phyloP scores from a whole-genome alignment of 1,140 invertebrate genomes.

The Nomia melanderi region DNA sequence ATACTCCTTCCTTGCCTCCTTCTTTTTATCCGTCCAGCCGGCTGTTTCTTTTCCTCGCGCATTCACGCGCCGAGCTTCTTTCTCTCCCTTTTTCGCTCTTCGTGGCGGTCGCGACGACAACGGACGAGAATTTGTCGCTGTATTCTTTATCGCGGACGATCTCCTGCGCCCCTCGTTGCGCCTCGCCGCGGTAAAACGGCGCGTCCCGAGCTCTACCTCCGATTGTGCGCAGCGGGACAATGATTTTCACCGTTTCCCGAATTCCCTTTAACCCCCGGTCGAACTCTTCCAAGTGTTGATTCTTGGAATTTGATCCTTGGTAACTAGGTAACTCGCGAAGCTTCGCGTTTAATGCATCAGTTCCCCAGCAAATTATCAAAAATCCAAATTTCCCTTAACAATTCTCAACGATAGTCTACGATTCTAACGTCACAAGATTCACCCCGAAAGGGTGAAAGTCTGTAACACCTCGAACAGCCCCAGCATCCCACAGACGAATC shows the following conservation, averaged over 20 bases:
- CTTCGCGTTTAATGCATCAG: no score
- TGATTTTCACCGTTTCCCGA: background rate
- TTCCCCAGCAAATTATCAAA: no score
- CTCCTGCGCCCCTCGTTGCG: background rate
- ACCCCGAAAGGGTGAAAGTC: no score
- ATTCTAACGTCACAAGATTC: no score
- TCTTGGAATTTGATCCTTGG: no score
- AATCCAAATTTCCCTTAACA: no score
- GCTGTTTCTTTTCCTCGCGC: conserved; percentile 10
- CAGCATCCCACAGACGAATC: no score
- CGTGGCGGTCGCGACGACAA: background rate
- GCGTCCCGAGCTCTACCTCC: background rate
- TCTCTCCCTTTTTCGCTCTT: background rate
- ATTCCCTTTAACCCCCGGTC: background rate
- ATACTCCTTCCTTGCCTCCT: conserved; percentile 6
- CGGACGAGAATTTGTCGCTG: conserved; percentile 38
- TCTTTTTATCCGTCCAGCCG: conserved; percentile 18
- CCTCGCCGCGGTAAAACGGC: background rate
- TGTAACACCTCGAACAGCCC: no score
- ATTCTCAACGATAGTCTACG: no score
- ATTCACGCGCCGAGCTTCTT: background rate
- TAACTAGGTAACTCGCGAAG: no score
- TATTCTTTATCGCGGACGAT: conserved; percentile 21
- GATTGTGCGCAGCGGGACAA: background rate
- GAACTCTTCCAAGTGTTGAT: no score